These are phyloP conservation scores for Achroia grisella DNA, from an alignment of 1,140 invertebrate genomes.

Conservation along the genomic window DNA sequence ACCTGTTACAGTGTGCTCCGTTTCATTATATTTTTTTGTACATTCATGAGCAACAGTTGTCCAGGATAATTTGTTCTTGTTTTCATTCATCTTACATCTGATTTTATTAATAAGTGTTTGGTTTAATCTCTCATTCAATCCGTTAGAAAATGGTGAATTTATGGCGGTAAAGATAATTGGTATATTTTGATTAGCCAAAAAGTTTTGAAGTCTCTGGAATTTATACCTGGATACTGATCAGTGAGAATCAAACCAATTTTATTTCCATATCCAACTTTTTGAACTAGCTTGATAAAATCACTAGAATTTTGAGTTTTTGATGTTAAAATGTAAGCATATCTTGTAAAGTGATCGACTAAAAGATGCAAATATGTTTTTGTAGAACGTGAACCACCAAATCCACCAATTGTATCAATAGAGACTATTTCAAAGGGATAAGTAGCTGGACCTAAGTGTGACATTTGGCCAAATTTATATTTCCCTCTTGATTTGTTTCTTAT, in stretches of 20 bases:
- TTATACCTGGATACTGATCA: conserved; percentile 30
- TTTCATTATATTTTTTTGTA: not conserved
- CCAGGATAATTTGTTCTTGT: not conserved
- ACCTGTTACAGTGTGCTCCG: not conserved
- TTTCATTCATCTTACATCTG: not conserved
- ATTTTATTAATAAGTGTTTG: too few relatives aligned
- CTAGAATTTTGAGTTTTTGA: conserved; percentile 23
- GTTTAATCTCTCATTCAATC: too few relatives aligned
- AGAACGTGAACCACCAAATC: not conserved
- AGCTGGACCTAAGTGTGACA: conserved; percentile 26
- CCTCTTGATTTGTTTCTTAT: too few relatives aligned
- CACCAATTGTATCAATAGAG: conserved; percentile 20
- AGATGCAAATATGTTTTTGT: not conserved
- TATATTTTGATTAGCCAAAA: conserved; percentile 8
- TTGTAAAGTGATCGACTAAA: too few relatives aligned
- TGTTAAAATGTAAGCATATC: conserved; percentile 19
- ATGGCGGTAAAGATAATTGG: too few relatives aligned
- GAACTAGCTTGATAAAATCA: conserved; percentile 22
- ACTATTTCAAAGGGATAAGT: conserved; percentile 19
- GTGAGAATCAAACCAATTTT: conserved; percentile 18
- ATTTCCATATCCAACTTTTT: conserved; percentile 12
- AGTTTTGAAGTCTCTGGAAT: conserved; percentile 20
- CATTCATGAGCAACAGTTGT: not conserved
- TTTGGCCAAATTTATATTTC: conserved; percentile 27
- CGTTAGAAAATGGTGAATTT: too few relatives aligned